These are phyloP conservation scores for Hippocampus mohnikei DNA, from an alignment of 2,113 vertebrate genomes.

Conservation along the genomic window DNA sequence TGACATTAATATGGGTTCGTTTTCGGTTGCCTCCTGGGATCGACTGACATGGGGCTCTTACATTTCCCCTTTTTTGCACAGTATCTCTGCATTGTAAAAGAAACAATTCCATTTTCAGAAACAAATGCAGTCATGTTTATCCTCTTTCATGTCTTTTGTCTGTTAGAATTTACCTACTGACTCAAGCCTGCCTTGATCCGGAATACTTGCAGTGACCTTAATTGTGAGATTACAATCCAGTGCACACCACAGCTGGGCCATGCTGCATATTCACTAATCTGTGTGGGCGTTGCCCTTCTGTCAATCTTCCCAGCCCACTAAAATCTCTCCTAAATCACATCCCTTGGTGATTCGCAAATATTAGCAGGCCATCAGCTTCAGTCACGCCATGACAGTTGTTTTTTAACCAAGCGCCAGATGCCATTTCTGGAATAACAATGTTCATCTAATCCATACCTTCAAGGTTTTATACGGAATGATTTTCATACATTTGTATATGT, in stretches of 20 bases:
- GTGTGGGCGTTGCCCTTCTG: slow-evolving; percentile 37
- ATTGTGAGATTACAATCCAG: slow-evolving; percentile 53
- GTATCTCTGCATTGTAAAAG: not conserved
- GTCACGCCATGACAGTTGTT: slow-evolving; percentile 6
- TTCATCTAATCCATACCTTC: slow-evolving; percentile 24
- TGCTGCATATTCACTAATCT: slow-evolving; percentile 48
- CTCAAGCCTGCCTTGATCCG: slow-evolving; percentile 13
- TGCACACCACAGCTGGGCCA: slow-evolving; percentile 42
- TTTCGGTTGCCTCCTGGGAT: not conserved
- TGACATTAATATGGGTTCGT: not conserved
- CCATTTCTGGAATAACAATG: slow-evolving; percentile 32
- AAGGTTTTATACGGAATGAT: slow-evolving; percentile 23
- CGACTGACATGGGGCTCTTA: not conserved
- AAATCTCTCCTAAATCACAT: slow-evolving; percentile 46
- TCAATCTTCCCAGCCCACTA: slow-evolving; percentile 14
- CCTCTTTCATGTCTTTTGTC: not conserved
- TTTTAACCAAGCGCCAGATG: slow-evolving; percentile 19
- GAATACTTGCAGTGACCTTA: slow-evolving; percentile 21
- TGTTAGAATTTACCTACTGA: not conserved
- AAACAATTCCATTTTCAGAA: not conserved
- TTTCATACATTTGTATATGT: slow-evolving; percentile 36
- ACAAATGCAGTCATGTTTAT: slow-evolving; percentile 9
- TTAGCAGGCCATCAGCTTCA: slow-evolving; percentile 5
- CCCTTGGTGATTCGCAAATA: slow-evolving; percentile 15
- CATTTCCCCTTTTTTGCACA: not conserved